Base-by-base conservation (phyloP, 1,140 invertebrate species). In the Chymomyza costata region DNA sequence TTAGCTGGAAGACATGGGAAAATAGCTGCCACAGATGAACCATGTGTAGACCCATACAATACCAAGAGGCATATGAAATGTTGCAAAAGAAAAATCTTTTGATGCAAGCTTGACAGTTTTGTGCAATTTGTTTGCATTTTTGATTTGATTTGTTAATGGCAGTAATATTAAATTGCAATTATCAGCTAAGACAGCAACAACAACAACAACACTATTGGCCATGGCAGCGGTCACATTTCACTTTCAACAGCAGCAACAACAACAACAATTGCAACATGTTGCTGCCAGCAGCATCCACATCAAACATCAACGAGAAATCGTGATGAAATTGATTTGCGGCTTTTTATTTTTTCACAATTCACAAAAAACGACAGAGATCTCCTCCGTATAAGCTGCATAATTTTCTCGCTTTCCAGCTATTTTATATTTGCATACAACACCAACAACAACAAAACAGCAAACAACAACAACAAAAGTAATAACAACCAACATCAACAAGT, bases 291-390 rank as follows among this genome's bases (percentile, higher is more conserved):
- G 19, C 19, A 10, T 11, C 17, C 19, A 21, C 16, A 15, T n/a
- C n/a, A n/a, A n/a, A 34, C 49, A 37, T 60, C 71, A 74, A 70
- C 57, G 65, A 66, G 71, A 76, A 76, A 76, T 76, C 71, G 71
- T 76, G 71, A 78, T 78, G 73, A 76, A 76, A 76, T 76, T 76
- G 71, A 76, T 76, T 76, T 76, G 71, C 66, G 67, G 62, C 64
- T 74, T 62, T 76, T 65, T 64, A 74, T 54, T 39, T 65, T 62
- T 65, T 69, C 65, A 46, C 60, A 63, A 69, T 74, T n/a, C 70
- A 74, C 62, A 76, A 55, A 55, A 53, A 58, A 57, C 49, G 69
- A 60, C 61, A 69, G 69, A 49, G 41, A 34, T 46, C 32, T 31
- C 18, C 30, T 53, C 58, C 21, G 21, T 34, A 39, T 44, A 48